A percentile compares a stretch with the other conserved stretches of the same genome.
Conservation (phyloP, 2,888 invertebrate species). For the Drosophila hamatofila region DNA sequence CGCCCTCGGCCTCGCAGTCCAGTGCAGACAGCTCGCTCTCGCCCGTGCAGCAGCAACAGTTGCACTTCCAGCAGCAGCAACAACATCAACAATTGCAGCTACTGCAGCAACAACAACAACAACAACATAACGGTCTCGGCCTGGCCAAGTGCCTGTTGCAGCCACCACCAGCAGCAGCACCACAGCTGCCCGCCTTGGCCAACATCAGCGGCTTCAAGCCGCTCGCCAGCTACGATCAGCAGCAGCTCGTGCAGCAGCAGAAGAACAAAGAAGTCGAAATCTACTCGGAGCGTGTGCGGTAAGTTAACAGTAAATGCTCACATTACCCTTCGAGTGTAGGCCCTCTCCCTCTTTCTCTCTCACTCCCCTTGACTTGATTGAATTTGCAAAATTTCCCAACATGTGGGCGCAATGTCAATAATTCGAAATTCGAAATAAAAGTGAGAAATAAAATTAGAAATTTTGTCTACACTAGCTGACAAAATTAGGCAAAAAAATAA, state of each 20-base stretch:
- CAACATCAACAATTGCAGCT: conserved; percentile 46
- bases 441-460: conserved; percentile 10
- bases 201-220: conserved; percentile 78
- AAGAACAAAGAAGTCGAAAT: conserved; percentile 92
- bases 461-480: conserved; percentile 33
- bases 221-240: conserved; percentile 79
- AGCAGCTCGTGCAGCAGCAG: conserved; percentile 85
- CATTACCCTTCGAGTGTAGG: not conserved
- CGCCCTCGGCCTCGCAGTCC: conserved; percentile 91
- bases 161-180: conserved; percentile 39
- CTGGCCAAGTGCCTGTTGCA: conserved; percentile 68
- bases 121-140: conserved; percentile 64
- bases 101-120: conserved; percentile 49
- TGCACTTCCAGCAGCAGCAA: conserved; percentile 55
- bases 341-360: no score
- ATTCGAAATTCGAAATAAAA: conserved; percentile 38
- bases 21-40: conserved; percentile 88
- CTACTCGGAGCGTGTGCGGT: conserved; percentile 93
- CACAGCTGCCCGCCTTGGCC: conserved; percentile 60
- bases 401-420: conserved; percentile 57
- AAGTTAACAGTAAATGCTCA: conserved; percentile 82
- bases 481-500: not conserved
- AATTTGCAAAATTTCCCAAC: conserved; percentile 62
- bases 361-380: not conserved
- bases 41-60: conserved; percentile 74